Percentiles rank a stretch among this genome's conserved stretches.
Evolutionary conservation across 2,888 invertebrate species (phyloP).

Genomic region (Ariolimax columbianus): DNA sequence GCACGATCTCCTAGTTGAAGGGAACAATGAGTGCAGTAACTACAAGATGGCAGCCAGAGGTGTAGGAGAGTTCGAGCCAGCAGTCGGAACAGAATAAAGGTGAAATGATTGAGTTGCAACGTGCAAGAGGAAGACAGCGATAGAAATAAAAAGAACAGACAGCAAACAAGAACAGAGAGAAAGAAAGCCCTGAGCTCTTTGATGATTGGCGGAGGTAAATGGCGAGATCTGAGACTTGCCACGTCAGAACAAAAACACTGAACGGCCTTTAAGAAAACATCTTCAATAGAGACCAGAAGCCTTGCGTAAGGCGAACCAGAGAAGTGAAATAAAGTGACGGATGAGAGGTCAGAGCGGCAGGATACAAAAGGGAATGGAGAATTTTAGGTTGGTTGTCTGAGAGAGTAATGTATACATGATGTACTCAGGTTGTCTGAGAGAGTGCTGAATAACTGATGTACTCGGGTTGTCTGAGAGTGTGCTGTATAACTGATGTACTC

Average conservation of each 20-base stretch:
- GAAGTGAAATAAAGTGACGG: not conserved
- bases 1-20: too few relatives aligned
- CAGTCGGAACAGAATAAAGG: not conserved
- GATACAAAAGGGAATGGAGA: too few relatives aligned
- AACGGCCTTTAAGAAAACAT: not conserved
- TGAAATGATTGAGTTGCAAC: not conserved
- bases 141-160: slow-evolving; percentile 14
- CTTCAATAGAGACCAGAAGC: not conserved
- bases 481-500: too few relatives aligned
- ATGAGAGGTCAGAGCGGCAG: not conserved
- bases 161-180: not conserved
- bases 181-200: not conserved
- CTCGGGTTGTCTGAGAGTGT: too few relatives aligned
- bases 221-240: not conserved
- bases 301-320: not conserved
- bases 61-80: not conserved
- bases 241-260: not conserved
- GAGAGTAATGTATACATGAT: too few relatives aligned
- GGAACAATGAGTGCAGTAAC: too few relatives aligned
- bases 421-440: too few relatives aligned
- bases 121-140: slow-evolving; percentile 7
- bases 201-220: slow-evolving; percentile 21
- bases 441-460: too few relatives aligned
- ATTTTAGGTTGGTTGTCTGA: too few relatives aligned
- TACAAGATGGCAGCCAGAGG: too few relatives aligned